Evolutionary conservation across 2,113 vertebrate species (phyloP), one percentile per base, ranked within the genome.

Genomic region (Tyrannus savana): DNA sequence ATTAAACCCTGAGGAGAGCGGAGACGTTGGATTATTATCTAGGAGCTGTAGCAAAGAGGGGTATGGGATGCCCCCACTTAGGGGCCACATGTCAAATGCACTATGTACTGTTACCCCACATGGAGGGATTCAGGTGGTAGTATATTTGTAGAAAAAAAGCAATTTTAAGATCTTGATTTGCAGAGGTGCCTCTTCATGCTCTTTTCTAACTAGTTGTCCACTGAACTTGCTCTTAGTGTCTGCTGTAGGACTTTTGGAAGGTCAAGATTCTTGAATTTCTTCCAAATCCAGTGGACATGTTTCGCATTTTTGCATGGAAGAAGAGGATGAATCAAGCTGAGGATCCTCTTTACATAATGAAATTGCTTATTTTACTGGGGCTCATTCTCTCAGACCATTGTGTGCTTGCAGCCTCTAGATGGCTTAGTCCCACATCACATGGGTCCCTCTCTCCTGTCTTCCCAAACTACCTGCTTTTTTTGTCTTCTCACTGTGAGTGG

Each of bases 251-350:
- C 59, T 89, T 93, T 60, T 52, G 52, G 56, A 93, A 91, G 64
- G 86, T 89, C 56, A 75, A 24, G 56, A 68, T 31, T 78, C 39
- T 87, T 75, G 53, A 86, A 67, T 78, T 90, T 75, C 80, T 89
- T 90, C 89, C 87, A 91, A 49, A 73, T 55, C 19, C 31, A 67
- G 49, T 35, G 35, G 56, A 53, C 25, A 13, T 23, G 14, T 76
- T 78, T 87, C 87, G 77, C 84, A 94, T 84, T 79, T 78, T 87
- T 89, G 77, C 84, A 94, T 84, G 12, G 60, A 55, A 74, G 81
- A 72, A 74, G 33, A 86, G 22, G 30, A 68, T 63, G 37, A 89
- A 87, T 71, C 81, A 74, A 92, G 27, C 12, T 73, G 66, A 71
- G 39, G 22, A 72, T 63, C 12, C 58, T 76, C 53, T 64, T 25